These are phyloP conservation scores for Drosophila quadrilineata DNA, from an alignment of 1,140 invertebrate genomes.

Conservation along the genomic window DNA sequence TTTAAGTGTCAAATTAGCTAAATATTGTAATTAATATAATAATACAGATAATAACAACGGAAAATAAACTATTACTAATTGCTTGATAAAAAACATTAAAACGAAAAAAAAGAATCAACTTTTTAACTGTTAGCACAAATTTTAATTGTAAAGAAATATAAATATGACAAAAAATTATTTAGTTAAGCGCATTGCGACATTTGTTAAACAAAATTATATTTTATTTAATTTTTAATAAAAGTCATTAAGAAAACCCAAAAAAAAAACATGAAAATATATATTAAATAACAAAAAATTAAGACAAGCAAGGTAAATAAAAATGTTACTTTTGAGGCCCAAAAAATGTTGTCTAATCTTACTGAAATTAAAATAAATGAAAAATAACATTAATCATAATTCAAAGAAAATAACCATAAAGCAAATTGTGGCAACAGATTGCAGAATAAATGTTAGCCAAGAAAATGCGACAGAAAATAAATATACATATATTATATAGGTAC, in stretches of 20 bases:
- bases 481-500: conserved; percentile 9
- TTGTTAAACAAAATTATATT: conserved; percentile 55
- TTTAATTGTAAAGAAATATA: conserved; percentile 67
- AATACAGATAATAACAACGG: conserved; percentile 53
- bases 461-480: conserved; percentile 1
- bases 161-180: conserved; percentile 37
- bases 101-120: conserved; percentile 49
- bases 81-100: conserved; percentile 50
- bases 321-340: conserved; percentile 39
- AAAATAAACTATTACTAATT: conserved; percentile 31
- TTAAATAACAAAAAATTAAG: neutral
- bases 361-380: neutral
- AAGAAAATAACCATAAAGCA: neutral
- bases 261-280: conserved; percentile 17
- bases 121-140: conserved; percentile 76
- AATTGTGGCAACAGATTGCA: neutral
- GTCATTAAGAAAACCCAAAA: conserved; percentile 17
- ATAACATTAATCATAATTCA: conserved; percentile 5
- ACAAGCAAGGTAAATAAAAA: conserved; percentile 32
- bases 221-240: conserved; percentile 55
- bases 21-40: conserved; percentile 78
- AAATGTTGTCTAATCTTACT: conserved; percentile 42
- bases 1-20: conserved; percentile 81
- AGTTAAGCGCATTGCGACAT: conserved; percentile 51
- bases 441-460: conserved; percentile 18